Evolutionary conservation across 2,888 invertebrate species (phyloP), one percentile per base, ranked within the genome.

Genomic region (Cheilosia urbana): DNA sequence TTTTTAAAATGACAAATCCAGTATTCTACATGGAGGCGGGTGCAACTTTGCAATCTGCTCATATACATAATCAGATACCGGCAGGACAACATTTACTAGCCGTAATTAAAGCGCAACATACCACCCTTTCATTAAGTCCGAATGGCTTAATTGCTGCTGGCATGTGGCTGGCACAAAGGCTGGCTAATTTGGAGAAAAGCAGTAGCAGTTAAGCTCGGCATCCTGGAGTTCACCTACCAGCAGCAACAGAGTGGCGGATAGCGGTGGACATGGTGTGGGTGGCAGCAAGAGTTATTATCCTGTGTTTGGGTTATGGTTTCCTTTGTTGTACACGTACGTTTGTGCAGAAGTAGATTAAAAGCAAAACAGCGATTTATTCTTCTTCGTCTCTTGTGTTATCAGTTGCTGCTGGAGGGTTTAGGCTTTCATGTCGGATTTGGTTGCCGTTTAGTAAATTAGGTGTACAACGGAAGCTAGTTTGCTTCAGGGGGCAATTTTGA

Each of bases 81-180:
- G 55, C 30, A 30, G 55, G 17, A 58, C 51, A 21, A 77, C 72
- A 72, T 72, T 82, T 82, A 65, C 47, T 62, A 21, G 42, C 15
- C 55, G 37, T 78, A 83, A 83, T 83, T 83, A 78, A 42, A 34
- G 49, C 49, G 68, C 55, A 78, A 57, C 63, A 69, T 68, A 63
- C 79, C 83, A 75, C 65, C 79, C 83, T 75, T 75, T 75, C 73
- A 78, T 79, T 84, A 79, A 65, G 79, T 79, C 79, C 79, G 69
- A 84, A 75, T 62, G 69, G 79, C 73, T 58, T 84, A 84, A 84
- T 84, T 84, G 73, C 69, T 65, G 17, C 40, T 45, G 40, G 79
- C 62, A 69, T 69, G 49, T 55, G 45, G 27, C 49, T 30, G n/a
- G n/a, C 42, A 42, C 40, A 49, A 72, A 49, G 42, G 37, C 24